phyloP scores from a whole-genome alignment of 2,888 invertebrate genomes.

The Apotomis betuletana region DNA sequence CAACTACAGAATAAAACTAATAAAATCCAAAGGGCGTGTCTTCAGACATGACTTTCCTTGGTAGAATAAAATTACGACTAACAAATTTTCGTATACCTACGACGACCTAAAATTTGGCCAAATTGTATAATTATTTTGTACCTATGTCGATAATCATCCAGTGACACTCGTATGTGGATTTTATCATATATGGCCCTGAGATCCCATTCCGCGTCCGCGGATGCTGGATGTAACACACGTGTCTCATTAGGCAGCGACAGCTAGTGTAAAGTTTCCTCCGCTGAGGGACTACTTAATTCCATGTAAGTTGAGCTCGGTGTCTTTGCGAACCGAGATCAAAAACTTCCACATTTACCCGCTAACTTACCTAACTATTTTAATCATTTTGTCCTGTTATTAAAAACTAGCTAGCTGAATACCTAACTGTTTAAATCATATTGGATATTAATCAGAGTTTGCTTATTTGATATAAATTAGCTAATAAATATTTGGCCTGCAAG shows the following conservation, averaged over 20 bases:
- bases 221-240: constrained; percentile 15
- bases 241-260: constrained; percentile 38
- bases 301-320: constrained; percentile 53
- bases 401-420: not conserved
- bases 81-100: no score
- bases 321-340: constrained; percentile 46
- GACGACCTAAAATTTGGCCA: no score
- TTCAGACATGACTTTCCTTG: no score
- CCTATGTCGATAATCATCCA: no score
- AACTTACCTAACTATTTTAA: constrained; percentile 13
- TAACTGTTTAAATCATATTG: constrained; percentile 1
- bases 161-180: no score
- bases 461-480: constrained; percentile 14
- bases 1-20: no score
- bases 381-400: constrained; percentile 7
- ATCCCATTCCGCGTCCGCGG: no score
- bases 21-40: no score
- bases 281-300: constrained; percentile 59
- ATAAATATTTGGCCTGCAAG: constrained; percentile 10
- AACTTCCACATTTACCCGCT: constrained; percentile 33
- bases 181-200: no score
- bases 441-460: not conserved
- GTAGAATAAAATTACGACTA: no score
- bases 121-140: no score
- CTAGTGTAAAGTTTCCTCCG: constrained; percentile 52